Evolutionary conservation across 2,797 vertebrate species (phyloP), one percentile per base, ranked within the genome.

Genomic region (Knipowitschia caucasica): DNA sequence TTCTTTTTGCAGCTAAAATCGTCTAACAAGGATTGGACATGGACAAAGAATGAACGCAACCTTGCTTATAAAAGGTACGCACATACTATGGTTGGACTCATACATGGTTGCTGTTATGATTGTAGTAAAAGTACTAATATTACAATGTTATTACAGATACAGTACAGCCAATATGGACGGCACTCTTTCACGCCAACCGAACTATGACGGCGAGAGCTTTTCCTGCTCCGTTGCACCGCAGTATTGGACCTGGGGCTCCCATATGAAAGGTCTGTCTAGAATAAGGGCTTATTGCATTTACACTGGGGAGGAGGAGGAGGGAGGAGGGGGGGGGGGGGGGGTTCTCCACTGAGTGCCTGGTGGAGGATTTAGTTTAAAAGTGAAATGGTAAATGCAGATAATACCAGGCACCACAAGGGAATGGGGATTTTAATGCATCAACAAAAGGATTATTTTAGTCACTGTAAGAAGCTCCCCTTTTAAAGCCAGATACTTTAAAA

Each of bases 1-100:
- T 59, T 61, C 63, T 56, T 76, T 78, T 67, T 86, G 23, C 85
- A 95, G 93, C 65, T 89, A 12, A 93, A 89, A 59, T 90, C 90
- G 58, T 89, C 88, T 52, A 92, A 91, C 76, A 91, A 73, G 7
- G 91, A 93, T 68, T 90, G 89, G 87, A 85, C 89, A 3, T 86
- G 86, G 71, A 87, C 88, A 7, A 91, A 91, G 56, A 86, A 76
- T 2, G 91, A 92, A 17, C 73, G 77, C 40, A 82, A 86, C 66
- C 87, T 85, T 26, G 73, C 82, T 11, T 85, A 94, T 66, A 94
- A 92, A 77, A 93, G 92, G 94, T 94, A 77, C 64, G 75, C 67
- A 20, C 12, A 36, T 11, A 17, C 6, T 23, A 12, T 14, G 33
- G 3, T n/a, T 3, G 5, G 1, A 39, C 18, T 14, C 9, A 10